Percentiles rank a stretch among this genome's conserved stretches.
Evolutionary conservation across 2,113 vertebrate species (phyloP).

Genomic region (Thunnus maccoyii): DNA sequence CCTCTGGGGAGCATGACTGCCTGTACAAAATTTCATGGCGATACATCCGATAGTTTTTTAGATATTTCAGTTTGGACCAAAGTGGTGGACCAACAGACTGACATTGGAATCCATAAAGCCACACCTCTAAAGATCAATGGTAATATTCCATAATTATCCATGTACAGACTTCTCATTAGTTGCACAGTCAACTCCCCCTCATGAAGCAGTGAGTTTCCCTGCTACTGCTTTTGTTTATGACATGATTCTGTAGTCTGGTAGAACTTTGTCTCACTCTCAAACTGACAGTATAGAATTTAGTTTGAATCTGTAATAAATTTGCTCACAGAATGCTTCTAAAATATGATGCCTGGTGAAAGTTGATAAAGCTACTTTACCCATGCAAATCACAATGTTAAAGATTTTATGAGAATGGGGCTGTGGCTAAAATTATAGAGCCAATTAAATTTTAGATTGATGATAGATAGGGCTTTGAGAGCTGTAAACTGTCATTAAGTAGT

Average conservation of each 20-base stretch:
- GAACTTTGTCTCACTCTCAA: constrained; percentile 10
- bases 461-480: not conserved
- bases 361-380: not conserved
- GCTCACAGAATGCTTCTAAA: not conserved
- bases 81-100: too few species aligned
- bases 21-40: not conserved
- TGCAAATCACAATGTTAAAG: not conserved
- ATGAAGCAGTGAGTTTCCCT: not conserved
- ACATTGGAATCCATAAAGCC: too few species aligned
- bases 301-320: not conserved
- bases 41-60: too few species aligned
- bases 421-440: not conserved
- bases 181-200: not conserved
- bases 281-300: not conserved
- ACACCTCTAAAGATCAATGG: not conserved
- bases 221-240: not conserved
- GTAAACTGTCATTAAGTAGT: not conserved
- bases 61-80: too few species aligned
- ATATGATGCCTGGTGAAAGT: not conserved
- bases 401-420: not conserved
- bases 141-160: not conserved
- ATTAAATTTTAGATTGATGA: not conserved
- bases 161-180: not conserved
- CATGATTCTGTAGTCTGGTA: not conserved
- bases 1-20: not conserved